Evolutionary conservation across 2,113 vertebrate species (phyloP).

Genomic region (cat (Felis catus)): F.catus_Fca126_mat1.0 CM031415.1:162849501-162850000

Average conservation of each 20-base stretch:
- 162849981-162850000: background rate
- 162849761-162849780: background rate
- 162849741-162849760: background rate
- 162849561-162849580: background rate
- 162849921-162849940: background rate
- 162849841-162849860: background rate
- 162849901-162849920: background rate
- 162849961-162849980: background rate
- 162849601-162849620: background rate
- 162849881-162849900: background rate
- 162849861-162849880: background rate
- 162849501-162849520: background rate
- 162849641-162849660: background rate
- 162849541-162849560: background rate
- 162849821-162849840: background rate
- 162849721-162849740: background rate
- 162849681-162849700: background rate
- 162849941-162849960: background rate
- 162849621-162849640: background rate
- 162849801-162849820: background rate
- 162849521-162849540: background rate
- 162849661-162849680: background rate
- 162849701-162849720: background rate
- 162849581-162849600: background rate
- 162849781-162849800: background rate